Conservation (phyloP, 1,140 invertebrate genomes). For the Panonychus citri region DNA sequence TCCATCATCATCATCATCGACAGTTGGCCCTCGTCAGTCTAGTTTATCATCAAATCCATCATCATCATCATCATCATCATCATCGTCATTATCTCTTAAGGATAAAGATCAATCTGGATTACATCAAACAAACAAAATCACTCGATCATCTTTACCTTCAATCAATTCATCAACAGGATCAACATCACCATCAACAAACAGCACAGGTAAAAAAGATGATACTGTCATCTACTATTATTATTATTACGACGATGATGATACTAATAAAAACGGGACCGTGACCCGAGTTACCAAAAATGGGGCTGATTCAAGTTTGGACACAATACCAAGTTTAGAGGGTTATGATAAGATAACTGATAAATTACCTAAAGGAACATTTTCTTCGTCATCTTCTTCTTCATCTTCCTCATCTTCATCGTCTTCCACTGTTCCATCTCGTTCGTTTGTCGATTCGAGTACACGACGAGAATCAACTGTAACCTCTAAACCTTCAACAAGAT, state of each 20-base stretch:
- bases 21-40: background rate
- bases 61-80: background rate
- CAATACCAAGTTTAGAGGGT: constrained; percentile 6
- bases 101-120: too few relatives aligned
- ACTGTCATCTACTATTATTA: constrained; percentile 12
- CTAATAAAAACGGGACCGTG: constrained; percentile 3
- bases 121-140: too few relatives aligned
- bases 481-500: too few relatives aligned
- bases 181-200: background rate
- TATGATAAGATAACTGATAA: constrained; percentile 1
- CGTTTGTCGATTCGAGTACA: too few relatives aligned
- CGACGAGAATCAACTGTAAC: too few relatives aligned
- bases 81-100: background rate
- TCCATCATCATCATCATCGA: background rate
- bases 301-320: background rate
- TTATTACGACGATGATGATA: constrained; percentile 11
- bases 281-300: background rate
- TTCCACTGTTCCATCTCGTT: background rate
- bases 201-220: constrained; percentile 8
- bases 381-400: background rate
- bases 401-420: background rate
- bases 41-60: background rate
- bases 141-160: background rate
- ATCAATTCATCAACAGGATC: background rate
- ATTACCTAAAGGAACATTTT: background rate